These are phyloP conservation scores for Orchesella flavescens DNA, from an alignment of 2,888 invertebrate species.

Conservation along the genomic window DNA sequence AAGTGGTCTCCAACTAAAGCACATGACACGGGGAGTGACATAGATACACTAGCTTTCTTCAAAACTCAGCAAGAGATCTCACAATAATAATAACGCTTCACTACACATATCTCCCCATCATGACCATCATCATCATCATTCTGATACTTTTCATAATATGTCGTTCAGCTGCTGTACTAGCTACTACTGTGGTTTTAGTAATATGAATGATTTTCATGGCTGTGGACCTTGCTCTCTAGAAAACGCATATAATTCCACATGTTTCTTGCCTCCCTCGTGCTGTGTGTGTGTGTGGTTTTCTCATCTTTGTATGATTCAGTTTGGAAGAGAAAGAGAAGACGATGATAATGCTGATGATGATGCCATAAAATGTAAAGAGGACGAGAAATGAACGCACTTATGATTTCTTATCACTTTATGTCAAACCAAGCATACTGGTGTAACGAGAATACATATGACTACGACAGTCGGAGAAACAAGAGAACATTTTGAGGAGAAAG, in stretches of 20 bases:
- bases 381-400: constrained; percentile 66
- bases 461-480: too few relatives aligned
- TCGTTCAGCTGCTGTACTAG: too few relatives aligned
- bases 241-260: too few relatives aligned
- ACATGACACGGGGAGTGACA: constrained; percentile 30
- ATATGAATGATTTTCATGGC: too few relatives aligned
- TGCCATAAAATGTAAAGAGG: constrained; percentile 68
- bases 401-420: constrained; percentile 71
- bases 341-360: constrained; percentile 58
- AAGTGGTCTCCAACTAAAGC: neutral
- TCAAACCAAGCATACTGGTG: constrained; percentile 57
- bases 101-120: neutral
- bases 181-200: too few relatives aligned
- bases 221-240: too few relatives aligned
- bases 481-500: neutral
- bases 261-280: neutral
- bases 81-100: constrained; percentile 5
- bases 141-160: too few relatives aligned
- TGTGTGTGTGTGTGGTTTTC: neutral
- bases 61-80: constrained; percentile 23
- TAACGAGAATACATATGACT: neutral
- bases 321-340: neutral
- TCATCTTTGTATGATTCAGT: neutral
- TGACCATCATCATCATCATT: too few relatives aligned
- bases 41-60: constrained; percentile 12